Evolutionary conservation across 2,888 invertebrate species (phyloP).

Genomic region (Trichogramma evanescens): DNA sequence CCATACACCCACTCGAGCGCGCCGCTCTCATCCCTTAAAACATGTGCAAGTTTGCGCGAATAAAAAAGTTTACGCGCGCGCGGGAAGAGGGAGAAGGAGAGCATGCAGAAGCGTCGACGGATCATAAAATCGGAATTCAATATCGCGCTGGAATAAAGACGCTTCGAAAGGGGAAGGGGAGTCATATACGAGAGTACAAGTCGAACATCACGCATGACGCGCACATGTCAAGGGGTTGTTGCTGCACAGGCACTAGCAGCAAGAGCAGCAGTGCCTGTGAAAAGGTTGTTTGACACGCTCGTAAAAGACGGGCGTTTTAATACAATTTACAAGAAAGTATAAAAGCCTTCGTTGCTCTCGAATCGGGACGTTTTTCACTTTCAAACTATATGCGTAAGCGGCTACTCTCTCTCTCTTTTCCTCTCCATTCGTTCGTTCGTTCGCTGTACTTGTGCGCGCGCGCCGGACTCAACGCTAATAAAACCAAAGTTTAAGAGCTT

Average conservation of each 20-base stretch:
- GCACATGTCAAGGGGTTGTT: slow-evolving; percentile 29
- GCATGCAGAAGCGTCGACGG: slow-evolving; percentile 14
- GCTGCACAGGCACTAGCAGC: slow-evolving; percentile 3
- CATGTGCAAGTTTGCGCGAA: slow-evolving; percentile 12
- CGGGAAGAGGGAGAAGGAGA: slow-evolving; percentile 15
- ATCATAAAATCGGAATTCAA: slow-evolving; percentile 46
- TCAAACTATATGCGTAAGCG: slow-evolving; percentile 6
- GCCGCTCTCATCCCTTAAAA: too few relatives aligned
- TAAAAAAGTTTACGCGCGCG: slow-evolving; percentile 18
- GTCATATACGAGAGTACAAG: background rate
- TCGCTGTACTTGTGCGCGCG: background rate
- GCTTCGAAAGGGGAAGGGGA: slow-evolving; percentile 18
- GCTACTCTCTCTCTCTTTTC: background rate
- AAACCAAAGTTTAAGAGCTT: slow-evolving; percentile 24
- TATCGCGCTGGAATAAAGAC: slow-evolving; percentile 28
- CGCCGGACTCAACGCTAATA: slow-evolving; percentile 22
- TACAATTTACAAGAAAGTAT: slow-evolving; percentile 48
- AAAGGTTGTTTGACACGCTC: slow-evolving; percentile 39
- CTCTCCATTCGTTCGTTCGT: background rate
- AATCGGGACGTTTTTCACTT: slow-evolving; percentile 24
- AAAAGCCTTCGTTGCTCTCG: slow-evolving; percentile 26
- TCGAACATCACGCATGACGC: slow-evolving; percentile 29
- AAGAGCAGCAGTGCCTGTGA: slow-evolving; percentile 9
- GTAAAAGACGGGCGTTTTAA: slow-evolving; percentile 47
- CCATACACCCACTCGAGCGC: too few relatives aligned